Percentiles rank a stretch among this genome's conserved stretches.
Evolutionary conservation across 2,888 invertebrate genomes (phyloP).

Genomic region (Caenorhabditis parvicauda): DNA sequence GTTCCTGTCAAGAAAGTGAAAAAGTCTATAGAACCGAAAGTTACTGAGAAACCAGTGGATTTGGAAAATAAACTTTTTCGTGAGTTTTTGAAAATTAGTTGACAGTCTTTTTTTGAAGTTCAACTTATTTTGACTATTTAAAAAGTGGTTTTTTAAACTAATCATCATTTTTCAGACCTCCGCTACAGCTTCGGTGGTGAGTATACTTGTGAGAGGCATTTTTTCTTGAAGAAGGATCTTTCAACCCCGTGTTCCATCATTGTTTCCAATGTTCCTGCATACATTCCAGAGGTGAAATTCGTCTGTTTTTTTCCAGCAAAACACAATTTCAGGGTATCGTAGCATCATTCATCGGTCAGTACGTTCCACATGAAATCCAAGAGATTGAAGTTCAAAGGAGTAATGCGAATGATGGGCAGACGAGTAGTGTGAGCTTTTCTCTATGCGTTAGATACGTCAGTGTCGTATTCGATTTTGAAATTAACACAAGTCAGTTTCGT

Average conservation of each 20-base stretch:
- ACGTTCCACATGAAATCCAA: slow-evolving; percentile 17
- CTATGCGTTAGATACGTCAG: no score
- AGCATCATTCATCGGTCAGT: slow-evolving; percentile 17
- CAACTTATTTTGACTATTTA: no score
- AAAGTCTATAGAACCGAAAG: no score
- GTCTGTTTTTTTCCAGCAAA: background rate
- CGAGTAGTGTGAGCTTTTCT: no score
- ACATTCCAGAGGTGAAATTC: slow-evolving; percentile 23
- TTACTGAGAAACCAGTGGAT: no score
- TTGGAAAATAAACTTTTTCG: no score
- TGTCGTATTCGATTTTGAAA: no score
- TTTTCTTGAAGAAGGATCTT: slow-evolving; percentile 21
- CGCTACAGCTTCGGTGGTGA: slow-evolving; percentile 2
- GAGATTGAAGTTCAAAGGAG: slow-evolving; percentile 20
- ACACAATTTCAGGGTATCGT: slow-evolving; percentile 21
- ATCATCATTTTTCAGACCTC: slow-evolving; percentile 3
- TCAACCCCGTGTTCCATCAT: slow-evolving; percentile 22
- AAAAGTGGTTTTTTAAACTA: no score
- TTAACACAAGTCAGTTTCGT: background rate
- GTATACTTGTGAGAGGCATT: background rate
- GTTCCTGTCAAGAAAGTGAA: no score
- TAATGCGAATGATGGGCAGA: slow-evolving; percentile 13
- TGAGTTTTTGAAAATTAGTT: no score
- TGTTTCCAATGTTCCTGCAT: slow-evolving; percentile 30
- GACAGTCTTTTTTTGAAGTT: no score